Base-by-base conservation (phyloP, 2,888 invertebrate species). In the Leucophora obtusa region DNA sequence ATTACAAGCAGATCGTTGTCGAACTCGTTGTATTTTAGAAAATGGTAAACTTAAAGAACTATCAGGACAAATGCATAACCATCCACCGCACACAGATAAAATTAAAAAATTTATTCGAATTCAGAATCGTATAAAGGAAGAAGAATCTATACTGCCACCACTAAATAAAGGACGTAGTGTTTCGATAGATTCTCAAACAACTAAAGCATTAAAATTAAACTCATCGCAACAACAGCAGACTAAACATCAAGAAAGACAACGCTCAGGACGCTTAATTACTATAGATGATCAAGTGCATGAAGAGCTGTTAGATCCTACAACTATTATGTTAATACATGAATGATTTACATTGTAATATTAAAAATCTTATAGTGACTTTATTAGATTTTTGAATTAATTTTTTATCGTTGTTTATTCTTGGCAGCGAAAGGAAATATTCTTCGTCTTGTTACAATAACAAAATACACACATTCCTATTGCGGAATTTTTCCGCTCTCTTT, bases 1-100 rank as follows among this genome's bases (percentile, higher is more conserved):
- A 77, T 82, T 86, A 24, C 87, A 87, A 77, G 87, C 88, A 18
- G 86, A 87, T 60, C 87, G 91, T 6, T 91, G 91, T 79, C 88
- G 90, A 2, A 89, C 91, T 0, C 86, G 91, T 6, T 91, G 91
- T 79, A 90, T 91, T 0, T 85, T 91, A 6, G 89, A 89, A 58
- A 87, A 89, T 83, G 90, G 90, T 10, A 86, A 86, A 65, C 84
- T 91, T 0, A 89, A 87, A 71, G 87, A 88, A 2, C 85, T 89
- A 5, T 89, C 91, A 0, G 91, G 91, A 0, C 89, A 89, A 0
- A 78, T 81, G 0, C 91, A 91, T 73, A 90, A 91, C 83, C 91
- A 91, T 84, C 81, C 83, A 69, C 90, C 91, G 0, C 91, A 91
- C 53, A 87, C 87, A 14, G 90, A 89, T 24, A 90, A 91, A 83